Base-by-base conservation (phyloP, 2,888 invertebrate genomes). In the Trichogramma dendrolimi region DNA sequence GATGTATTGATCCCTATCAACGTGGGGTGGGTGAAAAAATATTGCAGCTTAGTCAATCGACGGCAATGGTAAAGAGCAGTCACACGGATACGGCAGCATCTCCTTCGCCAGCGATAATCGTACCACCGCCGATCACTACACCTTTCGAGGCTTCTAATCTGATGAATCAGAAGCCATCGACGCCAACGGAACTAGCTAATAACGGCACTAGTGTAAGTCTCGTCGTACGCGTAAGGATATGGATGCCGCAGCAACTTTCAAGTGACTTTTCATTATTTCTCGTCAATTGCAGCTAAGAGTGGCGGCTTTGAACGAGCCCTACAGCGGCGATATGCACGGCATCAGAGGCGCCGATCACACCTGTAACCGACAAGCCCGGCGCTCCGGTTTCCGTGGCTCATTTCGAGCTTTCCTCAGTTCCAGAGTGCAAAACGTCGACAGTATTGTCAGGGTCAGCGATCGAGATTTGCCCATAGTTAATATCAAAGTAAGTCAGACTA, bases 321-420 rank as follows among this genome's bases (percentile, higher is more conserved):
- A 90, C 72, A 86, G 88, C 4, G 98, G 97, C 5, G 90, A 94
- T 77, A 89, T 96, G 84, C 90, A 91, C 71, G 97, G 96, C 1
- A 87, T 96, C n/a, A 84, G 94, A 42, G 92, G 95, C 40, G 96
- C 94, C 6, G 97, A 98, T 82, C 94, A 93, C 73, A 87, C 91
- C 55, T 98, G 97, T 80, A 96, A 96, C 81, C 85, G 93, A 59
- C 94, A 97, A 81, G 91, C 96, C 0, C 84, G 91, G 64, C 83
- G 90, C 61, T 92, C 94, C 8, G 94, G 95, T 6, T 84, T 94
- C 55, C 83, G 87, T 72, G 93, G 93, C 64, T 94, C 95, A 43
- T 96, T 95, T 84, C 86, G 94, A 74, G 95, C 96, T 53, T 91
- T 96, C 81, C 84, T 95, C 49, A 90, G 94, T 38, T 92, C 94